phyloP scores from a whole-genome alignment of 2,113 vertebrate genomes.

The Hydrochoerus hydrochaeris region DNA sequence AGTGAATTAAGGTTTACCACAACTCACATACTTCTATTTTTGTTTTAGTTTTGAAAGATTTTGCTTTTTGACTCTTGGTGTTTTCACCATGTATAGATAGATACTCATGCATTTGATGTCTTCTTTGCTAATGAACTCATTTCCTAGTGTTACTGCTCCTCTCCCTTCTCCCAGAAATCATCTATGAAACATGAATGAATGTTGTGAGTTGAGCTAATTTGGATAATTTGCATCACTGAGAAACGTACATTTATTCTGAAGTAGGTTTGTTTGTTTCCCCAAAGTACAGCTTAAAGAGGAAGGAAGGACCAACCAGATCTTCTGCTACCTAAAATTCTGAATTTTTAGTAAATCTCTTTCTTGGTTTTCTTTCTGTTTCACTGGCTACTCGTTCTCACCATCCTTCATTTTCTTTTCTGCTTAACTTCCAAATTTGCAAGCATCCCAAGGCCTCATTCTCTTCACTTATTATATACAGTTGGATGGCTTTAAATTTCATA shows the following conservation, averaged over 20 bases:
- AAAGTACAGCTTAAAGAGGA: neutral
- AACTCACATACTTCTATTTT: neutral
- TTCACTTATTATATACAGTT: neutral
- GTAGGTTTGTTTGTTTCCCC: neutral
- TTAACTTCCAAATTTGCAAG: neutral
- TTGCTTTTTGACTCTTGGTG: neutral
- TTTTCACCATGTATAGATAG: neutral
- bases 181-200: neutral
- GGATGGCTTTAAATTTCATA: neutral
- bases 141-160: neutral
- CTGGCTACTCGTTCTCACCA: neutral
- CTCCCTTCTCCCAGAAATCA: neutral
- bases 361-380: neutral
- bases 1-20: neutral
- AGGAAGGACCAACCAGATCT: no score
- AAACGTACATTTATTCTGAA: conserved; percentile 22
- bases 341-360: neutral
- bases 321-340: neutral
- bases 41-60: neutral
- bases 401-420: neutral
- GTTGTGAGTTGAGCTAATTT: neutral
- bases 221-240: neutral
- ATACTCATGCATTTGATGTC: neutral
- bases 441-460: neutral
- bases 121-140: neutral